Conservation (phyloP, 1,140 invertebrate genomes). For the Meteorus sp. region DNA sequence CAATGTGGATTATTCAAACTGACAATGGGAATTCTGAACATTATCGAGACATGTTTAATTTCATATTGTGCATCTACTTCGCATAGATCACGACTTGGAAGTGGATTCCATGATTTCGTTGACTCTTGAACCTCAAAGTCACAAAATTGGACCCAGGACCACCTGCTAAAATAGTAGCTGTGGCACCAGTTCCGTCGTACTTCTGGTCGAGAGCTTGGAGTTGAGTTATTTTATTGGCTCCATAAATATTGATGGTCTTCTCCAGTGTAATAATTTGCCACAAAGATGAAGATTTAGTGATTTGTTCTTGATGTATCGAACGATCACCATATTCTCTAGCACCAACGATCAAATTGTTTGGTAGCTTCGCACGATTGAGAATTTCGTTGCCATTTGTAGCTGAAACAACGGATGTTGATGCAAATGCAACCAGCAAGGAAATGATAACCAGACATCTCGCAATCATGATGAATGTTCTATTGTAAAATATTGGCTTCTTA, state of each 20-base stretch:
- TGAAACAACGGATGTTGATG: slow-evolving; percentile 35
- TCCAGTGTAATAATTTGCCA: slow-evolving; percentile 45
- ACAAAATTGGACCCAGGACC: slow-evolving; percentile 52
- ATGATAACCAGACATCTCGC: background rate
- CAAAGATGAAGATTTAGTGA: slow-evolving; percentile 48
- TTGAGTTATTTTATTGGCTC: slow-evolving; percentile 51
- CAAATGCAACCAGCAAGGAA: slow-evolving; percentile 35
- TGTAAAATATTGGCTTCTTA: too few relatives aligned
- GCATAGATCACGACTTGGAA: slow-evolving; percentile 54
- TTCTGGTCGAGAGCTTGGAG: slow-evolving; percentile 60
- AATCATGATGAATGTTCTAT: background rate
- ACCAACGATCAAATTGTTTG: slow-evolving; percentile 44
- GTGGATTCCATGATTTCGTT: slow-evolving; percentile 58
- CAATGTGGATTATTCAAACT: too few relatives aligned
- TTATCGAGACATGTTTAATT: too few relatives aligned
- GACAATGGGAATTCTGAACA: too few relatives aligned
- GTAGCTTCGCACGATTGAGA: background rate
- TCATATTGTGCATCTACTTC: too few relatives aligned
- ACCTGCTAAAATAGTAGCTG: slow-evolving; percentile 46
- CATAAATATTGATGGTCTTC: slow-evolving; percentile 38
- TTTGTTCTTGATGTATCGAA: slow-evolving; percentile 29
- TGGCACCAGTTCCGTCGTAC: slow-evolving; percentile 59
- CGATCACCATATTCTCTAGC: slow-evolving; percentile 40
- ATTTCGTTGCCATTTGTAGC: background rate
- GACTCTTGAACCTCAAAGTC: slow-evolving; percentile 59